Conservation (phyloP, 2,797 vertebrate species). For the Lithobates pipiens region DNA sequence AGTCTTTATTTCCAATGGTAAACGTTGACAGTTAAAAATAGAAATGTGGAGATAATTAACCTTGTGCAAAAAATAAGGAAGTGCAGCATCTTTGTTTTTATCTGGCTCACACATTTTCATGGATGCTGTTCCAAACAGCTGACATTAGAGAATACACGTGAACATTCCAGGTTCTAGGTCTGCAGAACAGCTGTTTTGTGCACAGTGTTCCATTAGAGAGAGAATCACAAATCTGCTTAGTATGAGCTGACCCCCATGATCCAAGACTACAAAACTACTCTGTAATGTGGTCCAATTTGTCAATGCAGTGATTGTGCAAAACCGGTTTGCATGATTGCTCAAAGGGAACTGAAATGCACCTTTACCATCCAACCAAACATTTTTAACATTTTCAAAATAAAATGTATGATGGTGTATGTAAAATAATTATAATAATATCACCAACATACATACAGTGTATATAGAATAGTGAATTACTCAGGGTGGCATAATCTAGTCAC, state of each 20-base stretch:
- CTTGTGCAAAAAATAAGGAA: constrained; percentile 13
- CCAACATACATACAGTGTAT: too few species aligned
- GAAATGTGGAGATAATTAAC: constrained; percentile 3
- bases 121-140: constrained; percentile 4
- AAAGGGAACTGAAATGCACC: neutral
- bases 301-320: neutral
- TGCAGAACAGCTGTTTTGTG: neutral
- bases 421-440: too few species aligned
- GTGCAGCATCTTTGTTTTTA: neutral
- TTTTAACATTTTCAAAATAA: neutral
- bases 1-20: neutral
- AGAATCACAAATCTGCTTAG: neutral
- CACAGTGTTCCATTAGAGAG: neutral
- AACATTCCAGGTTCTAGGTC: neutral
- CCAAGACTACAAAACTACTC: neutral
- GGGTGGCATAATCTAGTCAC: too few species aligned
- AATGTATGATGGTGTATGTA: neutral
- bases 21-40: neutral
- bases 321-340: neutral
- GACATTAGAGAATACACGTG: neutral
- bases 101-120: constrained; percentile 19
- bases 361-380: too few species aligned
- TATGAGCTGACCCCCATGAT: neutral
- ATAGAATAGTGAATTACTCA: too few species aligned
- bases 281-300: neutral